Evolutionary conservation across 1,140 invertebrate species (phyloP).

Genomic region (Cydia amplana): DNA sequence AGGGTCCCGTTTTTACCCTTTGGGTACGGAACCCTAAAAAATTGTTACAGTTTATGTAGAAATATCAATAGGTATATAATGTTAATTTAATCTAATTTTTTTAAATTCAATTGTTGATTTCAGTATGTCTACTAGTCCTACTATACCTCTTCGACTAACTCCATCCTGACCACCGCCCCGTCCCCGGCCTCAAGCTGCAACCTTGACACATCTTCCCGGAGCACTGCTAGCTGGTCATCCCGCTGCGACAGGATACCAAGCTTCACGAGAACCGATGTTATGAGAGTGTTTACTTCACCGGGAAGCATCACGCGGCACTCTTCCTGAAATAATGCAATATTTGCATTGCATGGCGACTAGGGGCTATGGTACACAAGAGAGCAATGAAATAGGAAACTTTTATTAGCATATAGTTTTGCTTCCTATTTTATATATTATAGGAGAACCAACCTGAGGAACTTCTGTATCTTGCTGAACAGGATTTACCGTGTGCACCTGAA

Average conservation of each 20-base stretch:
- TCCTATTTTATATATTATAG: too few species aligned
- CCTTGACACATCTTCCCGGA: conserved; percentile 40
- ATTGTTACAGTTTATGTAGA: too few species aligned
- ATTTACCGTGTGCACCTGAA: neutral
- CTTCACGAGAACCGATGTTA: conserved; percentile 51
- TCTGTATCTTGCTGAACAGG: neutral
- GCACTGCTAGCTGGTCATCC: conserved; percentile 36
- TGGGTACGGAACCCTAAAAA: too few species aligned
- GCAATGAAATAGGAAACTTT: neutral
- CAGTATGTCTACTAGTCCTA: neutral
- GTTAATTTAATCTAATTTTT: too few species aligned
- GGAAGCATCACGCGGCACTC: neutral
- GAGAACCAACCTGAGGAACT: neutral
- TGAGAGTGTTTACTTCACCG: conserved; percentile 46
- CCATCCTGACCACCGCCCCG: conserved; percentile 44
- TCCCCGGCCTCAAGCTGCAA: conserved; percentile 54
- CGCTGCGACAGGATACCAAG: conserved; percentile 48
- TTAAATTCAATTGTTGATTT: too few species aligned
- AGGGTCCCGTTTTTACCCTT: too few species aligned
- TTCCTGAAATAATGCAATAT: conserved; percentile 3
- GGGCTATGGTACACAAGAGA: neutral
- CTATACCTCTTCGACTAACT: conserved; percentile 44
- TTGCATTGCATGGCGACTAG: too few species aligned
- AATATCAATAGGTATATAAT: too few species aligned
- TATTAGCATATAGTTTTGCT: too few species aligned